These are phyloP conservation scores for Ardeotis arabs DNA, from an alignment of 2,113 vertebrate genomes.

Conservation along the genomic window DNA sequence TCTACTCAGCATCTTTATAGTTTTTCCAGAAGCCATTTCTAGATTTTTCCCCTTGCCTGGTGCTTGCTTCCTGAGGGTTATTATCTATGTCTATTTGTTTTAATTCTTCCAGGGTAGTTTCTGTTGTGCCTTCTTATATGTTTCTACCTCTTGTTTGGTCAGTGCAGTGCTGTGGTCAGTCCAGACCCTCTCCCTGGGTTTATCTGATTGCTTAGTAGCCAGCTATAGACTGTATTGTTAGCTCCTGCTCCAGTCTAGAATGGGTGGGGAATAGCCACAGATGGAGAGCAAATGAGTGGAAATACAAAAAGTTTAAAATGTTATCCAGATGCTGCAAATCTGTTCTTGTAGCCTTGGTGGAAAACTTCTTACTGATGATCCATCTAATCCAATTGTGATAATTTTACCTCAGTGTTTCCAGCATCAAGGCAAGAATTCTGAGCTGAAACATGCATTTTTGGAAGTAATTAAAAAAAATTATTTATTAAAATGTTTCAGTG, in stretches of 20 bases:
- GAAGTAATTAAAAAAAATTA: neutral
- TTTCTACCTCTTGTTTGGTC: neutral
- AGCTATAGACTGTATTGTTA: neutral
- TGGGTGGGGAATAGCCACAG: neutral
- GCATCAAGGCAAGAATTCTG: neutral
- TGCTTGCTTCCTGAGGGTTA: neutral
- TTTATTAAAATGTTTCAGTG: neutral
- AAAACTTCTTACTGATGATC: neutral
- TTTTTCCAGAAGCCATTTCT: neutral
- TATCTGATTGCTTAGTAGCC: neutral
- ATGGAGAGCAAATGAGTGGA: neutral
- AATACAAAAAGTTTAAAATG: neutral
- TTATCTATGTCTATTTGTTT: neutral
- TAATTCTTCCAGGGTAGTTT: neutral
- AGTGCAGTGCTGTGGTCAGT: neutral
- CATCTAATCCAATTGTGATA: neutral
- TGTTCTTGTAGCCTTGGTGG: neutral
- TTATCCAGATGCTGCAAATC: neutral
- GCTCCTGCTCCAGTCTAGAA: neutral
- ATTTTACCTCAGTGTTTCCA: neutral
- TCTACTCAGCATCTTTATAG: neutral
- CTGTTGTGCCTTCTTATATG: neutral
- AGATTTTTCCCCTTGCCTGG: accelerated
- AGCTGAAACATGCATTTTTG: neutral
- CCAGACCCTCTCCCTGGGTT: neutral